Percentiles rank a stretch among this genome's conserved stretches.
Evolutionary conservation across 1,140 invertebrate genomes (phyloP).

Genomic region (Trichomalopsis sarcophagae): DNA sequence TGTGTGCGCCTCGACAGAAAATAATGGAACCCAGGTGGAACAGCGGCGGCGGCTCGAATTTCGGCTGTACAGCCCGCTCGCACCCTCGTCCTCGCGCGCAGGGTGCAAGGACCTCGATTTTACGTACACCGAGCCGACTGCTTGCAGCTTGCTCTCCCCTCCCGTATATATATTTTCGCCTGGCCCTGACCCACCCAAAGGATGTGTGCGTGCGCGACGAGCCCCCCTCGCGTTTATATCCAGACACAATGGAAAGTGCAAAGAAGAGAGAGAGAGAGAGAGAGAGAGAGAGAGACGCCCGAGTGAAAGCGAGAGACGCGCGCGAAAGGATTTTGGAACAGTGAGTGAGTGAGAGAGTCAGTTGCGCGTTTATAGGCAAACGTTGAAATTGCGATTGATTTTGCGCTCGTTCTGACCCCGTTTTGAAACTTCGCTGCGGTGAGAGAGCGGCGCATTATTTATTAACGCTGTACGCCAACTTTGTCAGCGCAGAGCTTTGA

Average conservation of each 20-base stretch:
- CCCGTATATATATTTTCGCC: constrained; percentile 48
- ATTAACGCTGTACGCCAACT: not conserved
- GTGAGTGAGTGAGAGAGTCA: not conserved
- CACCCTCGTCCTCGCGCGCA: constrained; percentile 23
- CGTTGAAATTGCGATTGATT: constrained; percentile 22
- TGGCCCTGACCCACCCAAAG: constrained; percentile 74
- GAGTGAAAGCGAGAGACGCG: constrained; percentile 23
- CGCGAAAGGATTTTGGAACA: not conserved
- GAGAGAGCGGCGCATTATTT: not conserved
- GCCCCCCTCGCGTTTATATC: constrained; percentile 41
- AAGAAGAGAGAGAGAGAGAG: constrained; percentile 3
- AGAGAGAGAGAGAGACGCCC: not conserved
- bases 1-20: not conserved
- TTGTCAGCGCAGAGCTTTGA: not conserved
- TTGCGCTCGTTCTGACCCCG: not conserved
- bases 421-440: too few relatives aligned
- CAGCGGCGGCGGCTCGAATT: constrained; percentile 39
- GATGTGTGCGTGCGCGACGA: constrained; percentile 60
- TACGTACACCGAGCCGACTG: constrained; percentile 59
- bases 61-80: constrained; percentile 24
- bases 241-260: constrained; percentile 41
- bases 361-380: not conserved
- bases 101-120: constrained; percentile 66
- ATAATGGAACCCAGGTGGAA: constrained; percentile 9
- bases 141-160: constrained; percentile 25